Percentiles rank a stretch among this genome's conserved stretches.
These are phyloP conservation scores for Sinelater perroti DNA, from an alignment of 2,888 invertebrate species.

Conservation along the genomic window DNA sequence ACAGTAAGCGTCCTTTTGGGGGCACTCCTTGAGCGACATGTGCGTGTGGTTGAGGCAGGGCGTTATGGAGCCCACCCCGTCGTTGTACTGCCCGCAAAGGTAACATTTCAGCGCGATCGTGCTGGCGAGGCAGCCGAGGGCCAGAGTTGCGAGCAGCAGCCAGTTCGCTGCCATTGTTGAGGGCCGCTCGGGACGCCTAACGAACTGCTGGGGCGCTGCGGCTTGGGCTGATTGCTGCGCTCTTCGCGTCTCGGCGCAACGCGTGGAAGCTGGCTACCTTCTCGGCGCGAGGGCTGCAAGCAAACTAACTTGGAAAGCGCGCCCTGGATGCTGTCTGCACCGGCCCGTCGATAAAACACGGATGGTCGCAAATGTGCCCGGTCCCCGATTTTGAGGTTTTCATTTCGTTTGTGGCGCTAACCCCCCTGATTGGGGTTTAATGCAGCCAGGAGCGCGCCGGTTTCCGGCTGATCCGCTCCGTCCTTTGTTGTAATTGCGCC, in stretches of 20 bases:
- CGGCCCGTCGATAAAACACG: slow-evolving; percentile 36
- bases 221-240: not conserved
- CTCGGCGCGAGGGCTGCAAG: slow-evolving; percentile 47
- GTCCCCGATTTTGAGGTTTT: slow-evolving; percentile 30
- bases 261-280: slow-evolving; percentile 37
- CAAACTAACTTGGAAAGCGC: slow-evolving; percentile 50
- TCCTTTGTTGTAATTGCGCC: too few relatives aligned
- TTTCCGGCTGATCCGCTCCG: too few relatives aligned
- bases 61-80: slow-evolving; percentile 85
- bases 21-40: slow-evolving; percentile 75
- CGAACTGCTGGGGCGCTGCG: too few relatives aligned
- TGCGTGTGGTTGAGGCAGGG: slow-evolving; percentile 82
- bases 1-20: slow-evolving; percentile 70
- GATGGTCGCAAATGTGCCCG: slow-evolving; percentile 29
- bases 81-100: slow-evolving; percentile 85
- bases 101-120: slow-evolving; percentile 71
- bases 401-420: slow-evolving; percentile 33
- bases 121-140: slow-evolving; percentile 44
- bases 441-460: too few relatives aligned
- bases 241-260: not conserved
- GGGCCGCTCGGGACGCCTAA: too few relatives aligned
- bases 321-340: slow-evolving; percentile 32
- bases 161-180: slow-evolving; percentile 38
- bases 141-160: slow-evolving; percentile 33
- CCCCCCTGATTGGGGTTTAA: slow-evolving; percentile 3